Evolutionary conservation across 2,797 vertebrate genomes (phyloP).

Genomic region (Takifugu rubripes): DNA sequence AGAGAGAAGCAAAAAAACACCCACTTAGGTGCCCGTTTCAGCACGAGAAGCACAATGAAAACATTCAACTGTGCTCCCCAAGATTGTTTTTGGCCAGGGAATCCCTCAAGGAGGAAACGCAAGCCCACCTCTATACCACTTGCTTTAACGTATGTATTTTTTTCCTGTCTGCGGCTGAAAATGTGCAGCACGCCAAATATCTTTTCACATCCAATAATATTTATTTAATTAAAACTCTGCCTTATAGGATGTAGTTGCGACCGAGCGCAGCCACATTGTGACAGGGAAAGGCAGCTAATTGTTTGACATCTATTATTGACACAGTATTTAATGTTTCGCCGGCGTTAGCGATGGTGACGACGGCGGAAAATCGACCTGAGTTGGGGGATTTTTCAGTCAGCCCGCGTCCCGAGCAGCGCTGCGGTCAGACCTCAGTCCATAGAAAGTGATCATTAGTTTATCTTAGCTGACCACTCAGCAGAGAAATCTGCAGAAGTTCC

Average conservation of each 20-base stretch:
- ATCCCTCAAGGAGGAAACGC: constrained; percentile 72
- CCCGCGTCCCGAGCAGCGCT: constrained; percentile 54
- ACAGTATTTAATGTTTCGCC: constrained; percentile 46
- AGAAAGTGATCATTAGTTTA: constrained; percentile 71
- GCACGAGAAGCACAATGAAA: constrained; percentile 78
- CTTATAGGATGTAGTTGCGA: constrained; percentile 35
- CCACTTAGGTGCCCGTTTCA: constrained; percentile 68
- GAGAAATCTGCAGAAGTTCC: constrained; percentile 66
- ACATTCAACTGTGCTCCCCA: constrained; percentile 72
- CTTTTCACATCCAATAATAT: constrained; percentile 1
- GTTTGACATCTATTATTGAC: constrained; percentile 45
- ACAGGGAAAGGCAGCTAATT: constrained; percentile 55
- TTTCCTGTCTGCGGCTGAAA: constrained; percentile 55
- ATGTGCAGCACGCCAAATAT: constrained; percentile 52
- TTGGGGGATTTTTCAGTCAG: constrained; percentile 42
- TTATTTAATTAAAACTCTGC: constrained; percentile 57
- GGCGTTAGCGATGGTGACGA: constrained; percentile 46
- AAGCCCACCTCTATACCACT: constrained; percentile 72
- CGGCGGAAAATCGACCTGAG: constrained; percentile 54
- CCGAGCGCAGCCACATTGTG: constrained; percentile 21
- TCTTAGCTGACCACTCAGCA: constrained; percentile 64
- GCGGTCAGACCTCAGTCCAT: constrained; percentile 60
- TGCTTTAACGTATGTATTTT: constrained; percentile 70
- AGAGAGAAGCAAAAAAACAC: constrained; percentile 55
- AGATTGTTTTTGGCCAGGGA: constrained; percentile 78